Evolutionary conservation across 2,888 invertebrate species (phyloP), one percentile per base, ranked within the genome.

Genomic region (Ferrisia virgata): DNA sequence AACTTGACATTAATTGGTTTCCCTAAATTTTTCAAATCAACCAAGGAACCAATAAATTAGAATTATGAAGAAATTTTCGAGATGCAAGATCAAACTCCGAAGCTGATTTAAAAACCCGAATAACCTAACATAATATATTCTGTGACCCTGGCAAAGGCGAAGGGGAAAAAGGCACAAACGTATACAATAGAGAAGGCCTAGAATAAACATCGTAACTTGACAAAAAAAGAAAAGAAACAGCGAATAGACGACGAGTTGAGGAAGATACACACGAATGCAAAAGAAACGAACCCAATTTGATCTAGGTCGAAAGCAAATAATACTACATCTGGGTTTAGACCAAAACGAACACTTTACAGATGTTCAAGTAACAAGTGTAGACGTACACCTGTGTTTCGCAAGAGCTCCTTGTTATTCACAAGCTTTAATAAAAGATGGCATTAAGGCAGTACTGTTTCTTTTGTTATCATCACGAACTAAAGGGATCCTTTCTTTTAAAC

Each of bases 381-480:
- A 76, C 72, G 72, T 76, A 76, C 72, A 76, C 72, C 72, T 76
- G 72, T 76, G 72, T 76, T 76, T 76, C 72, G 72, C 72, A 36
- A 76, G 36, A 76, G 72, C 72, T 76, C 72, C 72, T 76, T 76
- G 72, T 76, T 76, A 76, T 76, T 76, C 72, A 76, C 72, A 76
- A 76, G 72, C 72, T 76, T 76, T 76, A 76, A 76, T 76, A 76
- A 76, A 76, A 76, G 72, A 76, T 76, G 72, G 72, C 72, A 76
- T 76, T 76, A 76, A 76, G 72, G 72, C 72, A 76, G 72, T 76
- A 76, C 72, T 33, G 72, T 76, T 76, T 76, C 72, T 76, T 76
- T 76, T 76, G 72, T 76, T 76, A 36, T 76, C 72, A 76, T 76
- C 72, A 76, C 72, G 72, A 76, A 76, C 72, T 76, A 76, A 76